Percentiles rank a stretch among this genome's conserved stretches.
Evolutionary conservation across 2,797 vertebrate genomes (phyloP).

Genomic region (Gambusia yucatana): DNA sequence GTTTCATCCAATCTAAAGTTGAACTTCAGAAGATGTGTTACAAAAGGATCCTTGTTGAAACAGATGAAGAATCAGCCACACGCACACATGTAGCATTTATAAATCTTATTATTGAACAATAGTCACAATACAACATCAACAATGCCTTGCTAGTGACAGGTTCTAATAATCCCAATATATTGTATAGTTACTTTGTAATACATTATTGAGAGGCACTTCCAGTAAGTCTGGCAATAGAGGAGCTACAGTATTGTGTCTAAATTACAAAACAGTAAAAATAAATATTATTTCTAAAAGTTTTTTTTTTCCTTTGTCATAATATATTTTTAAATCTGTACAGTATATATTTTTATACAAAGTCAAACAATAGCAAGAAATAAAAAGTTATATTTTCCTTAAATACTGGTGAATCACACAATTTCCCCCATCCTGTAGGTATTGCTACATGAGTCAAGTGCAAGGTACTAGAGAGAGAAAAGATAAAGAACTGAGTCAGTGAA

Average conservation of each 20-base stretch:
- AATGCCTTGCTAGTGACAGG: slow-evolving; percentile 91
- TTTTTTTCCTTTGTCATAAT: slow-evolving; percentile 70
- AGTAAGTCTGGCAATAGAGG: slow-evolving; percentile 94
- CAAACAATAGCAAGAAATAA: slow-evolving; percentile 89
- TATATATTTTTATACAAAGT: slow-evolving; percentile 93
- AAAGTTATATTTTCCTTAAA: slow-evolving; percentile 87
- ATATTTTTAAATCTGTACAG: slow-evolving; percentile 88
- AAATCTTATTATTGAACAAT: slow-evolving; percentile 92
- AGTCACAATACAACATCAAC: slow-evolving; percentile 95
- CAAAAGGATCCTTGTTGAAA: neutral
- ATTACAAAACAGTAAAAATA: slow-evolving; percentile 99
- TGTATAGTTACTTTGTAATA: slow-evolving; percentile 91
- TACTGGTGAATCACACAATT: slow-evolving; percentile 86
- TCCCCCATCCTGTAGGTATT: slow-evolving; percentile 86
- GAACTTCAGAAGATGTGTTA: neutral
- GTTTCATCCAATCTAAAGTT: neutral
- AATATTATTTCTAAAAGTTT: slow-evolving; percentile 94
- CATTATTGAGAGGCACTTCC: slow-evolving; percentile 98
- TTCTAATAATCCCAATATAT: slow-evolving; percentile 91
- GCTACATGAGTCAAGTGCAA: slow-evolving; percentile 93
- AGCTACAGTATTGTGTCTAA: slow-evolving; percentile 95
- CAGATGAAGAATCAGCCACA: slow-evolving; percentile 62
- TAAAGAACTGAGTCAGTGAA: slow-evolving; percentile 82
- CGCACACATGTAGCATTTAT: slow-evolving; percentile 85
- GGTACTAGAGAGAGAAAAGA: slow-evolving; percentile 83